Evolutionary conservation across 2,113 vertebrate genomes (phyloP), one percentile per base, ranked within the genome.

Genomic region (sheep (Ovis aries)): DNA sequence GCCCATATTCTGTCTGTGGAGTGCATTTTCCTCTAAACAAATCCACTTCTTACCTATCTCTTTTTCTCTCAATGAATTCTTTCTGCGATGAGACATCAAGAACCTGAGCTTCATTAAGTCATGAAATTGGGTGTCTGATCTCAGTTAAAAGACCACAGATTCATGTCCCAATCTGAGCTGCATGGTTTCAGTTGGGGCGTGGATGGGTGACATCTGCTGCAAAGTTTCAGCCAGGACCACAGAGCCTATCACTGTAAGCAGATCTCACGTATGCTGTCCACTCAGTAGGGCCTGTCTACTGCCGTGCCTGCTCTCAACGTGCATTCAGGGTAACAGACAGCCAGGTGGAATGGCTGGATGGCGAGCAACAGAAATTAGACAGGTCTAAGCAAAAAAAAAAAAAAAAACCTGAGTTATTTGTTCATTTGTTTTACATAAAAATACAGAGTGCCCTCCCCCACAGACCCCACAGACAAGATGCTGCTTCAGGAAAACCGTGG

Each of bases 241-340:
- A 27, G 57, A 59, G 36, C 45, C 6, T 11, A 19, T 52, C 29
- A 1, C 7, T 53, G 14, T 3, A 6, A 3, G 4, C 2, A 12
- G 33, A 11, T 23, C 4, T 1, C 1, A 13, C 1, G 0, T 19
- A 29, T 1, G 0, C n/a, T 1, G 6, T 62, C 77, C 33, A 0
- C 31, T 85, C 59, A 9, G 52, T 0, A 3, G 13, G 50, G 67
- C 81, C 59, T 33, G n/a, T 50, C 16, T 1, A 6, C 45, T 6
- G 84, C 40, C 7, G 21, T 15, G 0, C 60, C 16, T 3, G 43
- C 57, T 50, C 64, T 3, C 13, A 60, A 7, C 1, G 11, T 6
- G 12, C 5, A 1, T 12, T 57, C 40, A 16, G 17, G 7, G 21
- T 19, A 7, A 52, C 45, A 12, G 15, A 90, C 16, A 11, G 11